Evolutionary conservation across 2,113 vertebrate genomes (phyloP), one percentile per base, ranked within the genome.

Genomic region (Otis tarda): DNA sequence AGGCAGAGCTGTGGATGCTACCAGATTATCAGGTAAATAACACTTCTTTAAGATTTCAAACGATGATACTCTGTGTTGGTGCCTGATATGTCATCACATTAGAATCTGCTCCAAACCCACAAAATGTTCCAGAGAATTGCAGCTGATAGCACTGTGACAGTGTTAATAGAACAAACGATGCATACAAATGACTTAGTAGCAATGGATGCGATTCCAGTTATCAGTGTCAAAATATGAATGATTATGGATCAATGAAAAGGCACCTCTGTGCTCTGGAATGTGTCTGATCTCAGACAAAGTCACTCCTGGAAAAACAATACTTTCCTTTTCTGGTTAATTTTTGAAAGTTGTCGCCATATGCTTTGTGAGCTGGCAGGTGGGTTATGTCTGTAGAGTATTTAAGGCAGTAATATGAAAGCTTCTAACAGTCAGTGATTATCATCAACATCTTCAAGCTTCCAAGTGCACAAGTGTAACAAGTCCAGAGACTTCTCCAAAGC

Each of bases 41-140:
- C n/a, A 41, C 18, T 78, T 23, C 41, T 81, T 70, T 52, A 30
- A n/a, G 28, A 6, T 74, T 80, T 88, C 43, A 69, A 43, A 74
- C 1, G 1, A 39, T 65, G 30, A 25, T 52, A 20, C 5, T 49
- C 0, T 52, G 3, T 47, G 10, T 83, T 74, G 39, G 14, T 83
- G 37, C 33, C 47, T 63, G 65, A 33, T 63, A 25, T 2, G 30
- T 67, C 71, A 49, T 41, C 56, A 14, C 53, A 45, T 30, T 59
- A 59, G 47, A 82, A 63, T 84, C 43, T 91, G 43, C 64, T 74
- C 64, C 76, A 89, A 78, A 33, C 9, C 28, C 55, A 67, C 49
- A 64, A 85, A 87, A 60, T 13, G 6, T 43, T 82, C 27, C 39
- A 64, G 57, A 75, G 52, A 52, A 30, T 39, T 81, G 52, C 55